These are phyloP conservation scores for Coleophora flavipennella DNA, from an alignment of 2,888 invertebrate species.

Conservation along the genomic window DNA sequence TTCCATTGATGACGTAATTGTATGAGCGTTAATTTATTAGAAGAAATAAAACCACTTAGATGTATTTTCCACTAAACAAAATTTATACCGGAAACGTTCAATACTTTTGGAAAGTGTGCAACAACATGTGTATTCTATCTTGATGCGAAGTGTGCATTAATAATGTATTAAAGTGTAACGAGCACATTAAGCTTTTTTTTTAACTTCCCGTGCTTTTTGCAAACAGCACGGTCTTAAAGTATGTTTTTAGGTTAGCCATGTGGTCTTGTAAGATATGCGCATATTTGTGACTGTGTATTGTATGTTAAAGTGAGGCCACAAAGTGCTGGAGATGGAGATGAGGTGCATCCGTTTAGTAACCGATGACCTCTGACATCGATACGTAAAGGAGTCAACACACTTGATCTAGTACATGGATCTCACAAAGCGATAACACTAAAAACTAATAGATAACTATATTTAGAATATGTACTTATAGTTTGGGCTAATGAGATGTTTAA, in stretches of 20 bases:
- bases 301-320: slow-evolving; percentile 42
- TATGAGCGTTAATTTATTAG: no score
- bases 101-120: slow-evolving; percentile 12
- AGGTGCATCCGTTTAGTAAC: slow-evolving; percentile 46
- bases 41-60: no score
- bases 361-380: slow-evolving; percentile 46
- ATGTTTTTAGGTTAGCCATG: slow-evolving; percentile 21
- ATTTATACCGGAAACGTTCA: not conserved
- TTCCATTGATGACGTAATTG: slow-evolving; percentile 9
- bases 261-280: slow-evolving; percentile 48
- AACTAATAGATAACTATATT: no score
- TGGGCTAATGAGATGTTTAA: no score
- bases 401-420: not conserved
- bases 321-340: slow-evolving; percentile 41
- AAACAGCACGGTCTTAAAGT: slow-evolving; percentile 25
- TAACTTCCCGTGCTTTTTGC: slow-evolving; percentile 38
- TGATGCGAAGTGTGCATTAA: slow-evolving; percentile 2
- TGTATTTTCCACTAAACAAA: no score
- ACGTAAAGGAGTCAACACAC: slow-evolving; percentile 6
- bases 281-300: slow-evolving; percentile 47
- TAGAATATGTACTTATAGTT: no score
- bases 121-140: slow-evolving; percentile 21
- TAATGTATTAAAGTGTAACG: slow-evolving; percentile 33
- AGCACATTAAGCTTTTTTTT: slow-evolving; percentile 27
- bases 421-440: no score